A percentile compares a stretch with the other conserved stretches of the same genome.
Evolutionary conservation across 2,113 vertebrate species (phyloP).

Genomic region (Brachyhypopomus occidentalis): DNA sequence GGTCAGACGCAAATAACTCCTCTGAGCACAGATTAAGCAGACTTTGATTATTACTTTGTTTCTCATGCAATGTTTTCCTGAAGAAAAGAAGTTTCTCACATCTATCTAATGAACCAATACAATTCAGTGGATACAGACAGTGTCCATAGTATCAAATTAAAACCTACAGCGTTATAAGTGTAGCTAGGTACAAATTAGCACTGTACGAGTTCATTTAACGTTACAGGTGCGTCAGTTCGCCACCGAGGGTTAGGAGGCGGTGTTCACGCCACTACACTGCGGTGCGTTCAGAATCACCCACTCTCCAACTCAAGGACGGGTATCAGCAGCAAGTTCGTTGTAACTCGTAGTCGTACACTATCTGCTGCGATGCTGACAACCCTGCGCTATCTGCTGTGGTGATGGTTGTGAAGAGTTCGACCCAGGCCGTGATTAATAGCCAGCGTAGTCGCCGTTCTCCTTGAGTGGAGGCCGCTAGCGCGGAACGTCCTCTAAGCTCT

Average conservation of each 20-base stretch:
- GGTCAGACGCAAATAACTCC: neutral
- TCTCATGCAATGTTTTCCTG: neutral
- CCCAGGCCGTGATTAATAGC: constrained; percentile 43
- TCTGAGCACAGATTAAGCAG: neutral
- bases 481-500: constrained; percentile 43
- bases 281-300: neutral
- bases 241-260: neutral
- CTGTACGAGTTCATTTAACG: too few species aligned
- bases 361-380: neutral
- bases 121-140: too few species aligned
- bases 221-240: too few species aligned
- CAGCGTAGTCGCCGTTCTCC: constrained; percentile 37
- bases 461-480: constrained; percentile 32
- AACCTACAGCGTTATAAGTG: too few species aligned
- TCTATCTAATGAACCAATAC: too few species aligned
- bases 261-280: too few species aligned
- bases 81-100: neutral
- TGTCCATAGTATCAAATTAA: too few species aligned
- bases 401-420: constrained; percentile 9
- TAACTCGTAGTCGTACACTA: neutral
- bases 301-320: neutral
- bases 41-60: neutral
- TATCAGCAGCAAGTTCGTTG: neutral
- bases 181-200: too few species aligned
- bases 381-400: neutral